A percentile compares a stretch with the other conserved stretches of the same genome.
phyloP scores from a whole-genome alignment of 2,797 vertebrate genomes.

The Paedocypris micromegethes region DNA sequence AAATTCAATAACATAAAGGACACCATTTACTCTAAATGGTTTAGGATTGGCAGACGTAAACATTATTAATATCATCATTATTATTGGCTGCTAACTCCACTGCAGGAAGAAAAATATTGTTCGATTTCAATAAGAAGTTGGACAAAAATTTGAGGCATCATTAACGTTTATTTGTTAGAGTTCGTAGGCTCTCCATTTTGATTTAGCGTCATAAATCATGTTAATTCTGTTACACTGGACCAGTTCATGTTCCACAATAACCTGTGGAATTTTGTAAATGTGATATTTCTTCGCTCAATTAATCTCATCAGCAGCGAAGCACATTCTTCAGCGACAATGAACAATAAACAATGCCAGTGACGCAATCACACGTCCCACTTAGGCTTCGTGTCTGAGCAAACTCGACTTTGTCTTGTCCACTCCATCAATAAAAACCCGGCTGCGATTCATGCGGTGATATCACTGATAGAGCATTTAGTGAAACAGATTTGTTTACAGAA shows the following conservation, averaged over 20 bases:
- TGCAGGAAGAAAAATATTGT: no score
- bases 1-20: no score
- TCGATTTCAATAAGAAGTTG: no score
- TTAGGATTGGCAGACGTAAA: no score
- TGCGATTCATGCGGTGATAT: constrained; percentile 37
- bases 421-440: constrained; percentile 8
- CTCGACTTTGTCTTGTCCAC: constrained; percentile 1
- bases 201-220: no score
- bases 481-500: constrained; percentile 47
- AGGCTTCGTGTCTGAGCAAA: constrained; percentile 8
- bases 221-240: no score
- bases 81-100: no score
- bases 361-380: constrained; percentile 23
- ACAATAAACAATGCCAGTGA: constrained; percentile 47
- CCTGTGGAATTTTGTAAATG: constrained; percentile 24
- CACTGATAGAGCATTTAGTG: constrained; percentile 43
- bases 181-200: no score
- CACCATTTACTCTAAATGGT: no score
- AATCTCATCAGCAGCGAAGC: constrained; percentile 40
- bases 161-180: no score
- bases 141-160: no score
- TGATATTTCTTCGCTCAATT: constrained; percentile 35
- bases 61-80: no score
- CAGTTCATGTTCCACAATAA: neutral
- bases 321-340: constrained; percentile 45